Evolutionary conservation across 1,140 invertebrate species (phyloP).

Genomic region (Cataglyphis hispanica): DNA sequence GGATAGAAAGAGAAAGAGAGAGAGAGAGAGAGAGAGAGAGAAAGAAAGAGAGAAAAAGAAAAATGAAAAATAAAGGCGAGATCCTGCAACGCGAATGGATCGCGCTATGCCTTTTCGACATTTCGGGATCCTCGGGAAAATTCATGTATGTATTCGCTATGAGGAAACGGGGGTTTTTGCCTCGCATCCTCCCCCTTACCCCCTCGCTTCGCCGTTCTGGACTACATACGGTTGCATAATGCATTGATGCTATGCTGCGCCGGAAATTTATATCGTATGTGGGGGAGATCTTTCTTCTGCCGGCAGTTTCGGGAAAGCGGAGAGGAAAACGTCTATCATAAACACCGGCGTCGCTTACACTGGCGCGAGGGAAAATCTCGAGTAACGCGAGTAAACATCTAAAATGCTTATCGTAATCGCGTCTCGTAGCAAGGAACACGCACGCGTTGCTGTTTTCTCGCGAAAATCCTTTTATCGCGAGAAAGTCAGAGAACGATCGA

Average conservation of each 20-base stretch:
- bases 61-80: constrained; percentile 1
- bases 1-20: too few species aligned
- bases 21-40: too few species aligned
- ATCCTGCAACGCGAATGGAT: constrained; percentile 31
- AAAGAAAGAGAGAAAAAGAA: not conserved
- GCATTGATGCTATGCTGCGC: not conserved
- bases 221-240: constrained; percentile 29
- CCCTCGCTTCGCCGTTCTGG: not conserved
- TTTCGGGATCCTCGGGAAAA: constrained; percentile 10
- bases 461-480: constrained; percentile 14
- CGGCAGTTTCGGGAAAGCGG: not conserved
- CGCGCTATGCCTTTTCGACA: constrained; percentile 40
- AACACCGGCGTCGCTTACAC: not conserved
- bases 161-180: constrained; percentile 36
- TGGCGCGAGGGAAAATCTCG: not conserved
- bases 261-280: constrained; percentile 32
- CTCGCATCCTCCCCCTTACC: not conserved
- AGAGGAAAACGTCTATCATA: constrained; percentile 8
- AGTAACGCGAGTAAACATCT: not conserved
- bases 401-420: constrained; percentile 11
- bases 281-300: not conserved
- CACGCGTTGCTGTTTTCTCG: too few species aligned
- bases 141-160: constrained; percentile 50
- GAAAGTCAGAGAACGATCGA: not conserved
- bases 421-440: not conserved